Evolutionary conservation across 2,888 invertebrate genomes (phyloP), one percentile per base, ranked within the genome.

Genomic region (Geotrupes spiniger): DNA sequence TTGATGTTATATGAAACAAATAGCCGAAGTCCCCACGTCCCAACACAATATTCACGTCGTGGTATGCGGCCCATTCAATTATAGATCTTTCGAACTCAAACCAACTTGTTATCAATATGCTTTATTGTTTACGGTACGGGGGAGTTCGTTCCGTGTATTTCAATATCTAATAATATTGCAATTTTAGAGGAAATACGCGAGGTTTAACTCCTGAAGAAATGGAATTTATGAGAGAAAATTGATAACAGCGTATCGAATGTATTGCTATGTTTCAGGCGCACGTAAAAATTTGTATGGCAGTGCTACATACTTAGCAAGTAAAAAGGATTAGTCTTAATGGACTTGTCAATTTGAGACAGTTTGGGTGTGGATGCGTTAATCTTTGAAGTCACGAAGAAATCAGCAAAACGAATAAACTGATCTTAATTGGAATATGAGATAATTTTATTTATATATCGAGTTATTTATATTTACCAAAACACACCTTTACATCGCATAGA

Each of bases 21-120:
- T 66, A 65, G 65, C 61, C 61, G 50, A 49, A 60, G 66, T 70
- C 71, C 70, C 71, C 62, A 59, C 60, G 69, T 69, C 71, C 71
- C 71, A 69, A 64, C 59, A 68, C 71, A 71, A 71, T 71, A 71
- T 70, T 57, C 54, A 53, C 55, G 56, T 58, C 58, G 53, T 56
- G 61, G 60, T 42, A 38, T 53, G 61, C 59, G 63, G 58, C 62
- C 58, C 61, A 64, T 66, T 66, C 66, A 66, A 65, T 66, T 65
- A 66, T 61, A 58, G 58, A 57, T 52, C 62, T 63, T 48, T 15
- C 38, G 43, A 37, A 41, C 45, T 44, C 44, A 33, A 38, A 45
- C 51, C 54, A 51, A 55, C 58, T 55, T 57, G 56, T 57, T 60
- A 60, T 60, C 59, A 58, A 59, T 59, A 60, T 55, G 53, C 46